These are phyloP conservation scores for Euleptes europaea DNA, from an alignment of 2,113 vertebrate species.

Conservation along the genomic window DNA sequence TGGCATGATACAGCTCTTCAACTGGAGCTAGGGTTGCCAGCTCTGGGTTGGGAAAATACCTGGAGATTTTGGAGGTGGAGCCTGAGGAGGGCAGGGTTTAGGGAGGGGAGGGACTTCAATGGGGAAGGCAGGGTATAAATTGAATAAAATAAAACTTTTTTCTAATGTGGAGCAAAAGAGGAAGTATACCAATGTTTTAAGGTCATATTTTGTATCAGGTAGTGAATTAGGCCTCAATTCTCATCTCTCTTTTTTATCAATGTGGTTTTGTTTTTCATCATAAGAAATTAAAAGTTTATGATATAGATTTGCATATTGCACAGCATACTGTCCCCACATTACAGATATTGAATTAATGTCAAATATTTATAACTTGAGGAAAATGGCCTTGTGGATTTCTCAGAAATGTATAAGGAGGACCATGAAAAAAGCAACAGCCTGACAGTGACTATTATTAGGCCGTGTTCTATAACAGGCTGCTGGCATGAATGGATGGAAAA, in stretches of 20 bases:
- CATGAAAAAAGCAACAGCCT: background rate
- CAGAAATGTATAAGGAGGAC: background rate
- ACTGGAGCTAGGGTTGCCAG: no score
- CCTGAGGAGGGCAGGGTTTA: no score
- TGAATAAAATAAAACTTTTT: no score
- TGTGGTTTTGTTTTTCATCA: background rate
- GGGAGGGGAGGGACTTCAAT: no score
- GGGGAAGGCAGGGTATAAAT: no score
- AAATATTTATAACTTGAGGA: background rate
- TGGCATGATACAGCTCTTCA: no score
- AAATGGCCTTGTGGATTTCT: background rate
- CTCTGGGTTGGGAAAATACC: no score
- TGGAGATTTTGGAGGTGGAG: no score
- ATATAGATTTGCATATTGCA: background rate
- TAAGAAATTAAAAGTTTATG: background rate
- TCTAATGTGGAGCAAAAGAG: background rate
- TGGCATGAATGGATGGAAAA: conserved; percentile 59
- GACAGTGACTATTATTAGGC: conserved; percentile 43
- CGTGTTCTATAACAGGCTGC: conserved; percentile 60
- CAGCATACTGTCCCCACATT: background rate
- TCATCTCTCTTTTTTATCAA: background rate
- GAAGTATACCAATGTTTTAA: background rate
- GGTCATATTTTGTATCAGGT: background rate
- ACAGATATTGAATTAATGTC: background rate
- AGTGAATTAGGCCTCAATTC: background rate